Evolutionary conservation across 2,888 invertebrate genomes (phyloP), one percentile per base, ranked within the genome.

Genomic region (Leptarthrus brevirostris): DNA sequence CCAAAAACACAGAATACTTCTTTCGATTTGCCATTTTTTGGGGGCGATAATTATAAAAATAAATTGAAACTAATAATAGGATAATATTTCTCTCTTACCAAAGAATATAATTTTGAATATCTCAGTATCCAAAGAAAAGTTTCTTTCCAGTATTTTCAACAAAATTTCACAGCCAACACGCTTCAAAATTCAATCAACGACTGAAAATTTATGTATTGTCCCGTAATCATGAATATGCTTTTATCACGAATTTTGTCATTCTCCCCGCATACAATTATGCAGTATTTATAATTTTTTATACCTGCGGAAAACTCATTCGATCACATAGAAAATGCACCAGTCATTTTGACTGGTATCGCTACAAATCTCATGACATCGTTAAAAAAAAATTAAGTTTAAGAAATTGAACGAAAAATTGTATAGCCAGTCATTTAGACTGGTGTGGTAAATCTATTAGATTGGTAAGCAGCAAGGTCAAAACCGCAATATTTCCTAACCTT

Each of bases 71-170:
- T 71, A 74, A 72, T 30, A 74, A 30, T 26, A 56, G 34, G 30
- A 30, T 30, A 30, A 8, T 30, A 30, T 30, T 20, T 75, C 20
- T 75, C 73, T 52, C 14, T 73, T 73, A 75, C 75, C 34, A 47
- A 75, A 75, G 69, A 73, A 70, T 74, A 22, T 75, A 75, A 16
- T 75, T 75, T 75, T 75, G 70, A 70, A 70, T 75, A 75, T 34
- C n/a, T 74, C 70, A n/a, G n/a, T n/a, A n/a, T n/a, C n/a, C n/a
- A 40, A 61, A 75, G 14, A 75, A 74, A 74, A 69, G 64, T 73
- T 75, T 75, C 75, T 75, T 75, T 26, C 44, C 70, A 61, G 75
- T 75, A 20, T 61, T n/a, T 26, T 22, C 61, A 12, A 26, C 14
- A 12, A 73, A 26, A 54, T 20, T 4, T 52, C n/a, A n/a, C n/a